These are phyloP conservation scores for Sesamia inferens DNA, from an alignment of 2,888 invertebrate genomes.

Conservation along the genomic window DNA sequence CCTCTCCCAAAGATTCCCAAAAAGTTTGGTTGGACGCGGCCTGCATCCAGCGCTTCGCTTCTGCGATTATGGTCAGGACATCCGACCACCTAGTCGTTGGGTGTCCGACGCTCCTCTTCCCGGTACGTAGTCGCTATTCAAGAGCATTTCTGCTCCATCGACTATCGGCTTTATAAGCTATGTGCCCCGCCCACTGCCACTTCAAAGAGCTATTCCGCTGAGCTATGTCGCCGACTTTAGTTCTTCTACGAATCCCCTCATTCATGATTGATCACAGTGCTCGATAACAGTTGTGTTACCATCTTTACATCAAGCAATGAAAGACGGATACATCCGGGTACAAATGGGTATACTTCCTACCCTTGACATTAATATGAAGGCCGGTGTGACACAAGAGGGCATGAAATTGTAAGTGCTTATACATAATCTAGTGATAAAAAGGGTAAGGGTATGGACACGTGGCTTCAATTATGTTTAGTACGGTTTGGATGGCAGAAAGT, in stretches of 20 bases:
- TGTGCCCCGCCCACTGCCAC: neutral
- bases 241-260: too few species aligned
- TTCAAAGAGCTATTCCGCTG: neutral
- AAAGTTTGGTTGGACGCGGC: too few species aligned
- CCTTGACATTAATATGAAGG: constrained; percentile 3
- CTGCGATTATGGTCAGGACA: too few species aligned
- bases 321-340: neutral
- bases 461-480: neutral
- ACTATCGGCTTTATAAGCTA: too few species aligned
- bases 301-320: neutral
- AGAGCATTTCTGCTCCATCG: too few species aligned
- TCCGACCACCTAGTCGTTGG: too few species aligned
- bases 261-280: neutral
- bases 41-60: too few species aligned
- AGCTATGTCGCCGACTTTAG: too few species aligned
- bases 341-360: constrained; percentile 1
- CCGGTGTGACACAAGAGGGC: neutral
- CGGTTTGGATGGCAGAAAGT: neutral
- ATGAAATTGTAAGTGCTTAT: neutral
- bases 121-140: too few species aligned
- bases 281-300: neutral
- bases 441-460: neutral
- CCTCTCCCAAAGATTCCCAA: too few species aligned
- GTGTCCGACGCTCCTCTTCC: too few species aligned
- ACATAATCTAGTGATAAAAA: neutral